phyloP scores from a whole-genome alignment of 2,888 invertebrate genomes.

The Glyphotaelius pellucidus region DNA sequence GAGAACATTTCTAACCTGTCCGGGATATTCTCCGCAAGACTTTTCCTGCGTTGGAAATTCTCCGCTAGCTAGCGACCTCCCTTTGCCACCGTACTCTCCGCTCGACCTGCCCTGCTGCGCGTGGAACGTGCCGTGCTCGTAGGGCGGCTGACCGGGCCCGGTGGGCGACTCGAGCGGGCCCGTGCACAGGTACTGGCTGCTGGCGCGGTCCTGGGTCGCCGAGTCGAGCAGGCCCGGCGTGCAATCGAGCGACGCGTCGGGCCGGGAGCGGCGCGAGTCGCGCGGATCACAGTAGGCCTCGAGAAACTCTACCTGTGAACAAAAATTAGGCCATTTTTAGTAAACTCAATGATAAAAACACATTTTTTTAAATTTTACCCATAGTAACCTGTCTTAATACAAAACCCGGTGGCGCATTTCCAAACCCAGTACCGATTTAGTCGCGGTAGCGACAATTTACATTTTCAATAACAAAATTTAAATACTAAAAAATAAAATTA shows the following conservation, averaged over 20 bases:
- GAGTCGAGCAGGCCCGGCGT: constrained; percentile 73
- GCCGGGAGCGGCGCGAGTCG: constrained; percentile 76
- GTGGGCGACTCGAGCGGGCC: constrained; percentile 27
- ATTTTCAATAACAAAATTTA: no score
- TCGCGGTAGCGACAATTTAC: no score
- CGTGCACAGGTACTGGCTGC: constrained; percentile 68
- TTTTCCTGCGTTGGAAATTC: constrained; percentile 74
- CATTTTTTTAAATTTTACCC: not conserved
- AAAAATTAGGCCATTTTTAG: constrained; percentile 1
- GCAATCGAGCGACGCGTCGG: constrained; percentile 70
- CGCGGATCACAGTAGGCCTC: constrained; percentile 86
- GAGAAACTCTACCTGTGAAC: constrained; percentile 82
- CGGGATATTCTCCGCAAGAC: constrained; percentile 68
- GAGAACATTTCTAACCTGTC: not conserved
- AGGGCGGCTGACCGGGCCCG: not conserved
- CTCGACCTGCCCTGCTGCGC: constrained; percentile 73
- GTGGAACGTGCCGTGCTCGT: constrained; percentile 68
- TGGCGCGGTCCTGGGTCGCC: constrained; percentile 71
- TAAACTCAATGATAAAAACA: not conserved
- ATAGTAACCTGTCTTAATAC: no score
- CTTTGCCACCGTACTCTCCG: constrained; percentile 74
- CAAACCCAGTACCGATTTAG: no score
- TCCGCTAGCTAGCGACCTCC: constrained; percentile 73
- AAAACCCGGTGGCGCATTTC: no score
- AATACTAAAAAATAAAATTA: no score